A percentile compares a stretch with the other conserved stretches of the same genome.
phyloP scores from a whole-genome alignment of 2,797 vertebrate species.

The Mormyrus hasselquistii region DNA sequence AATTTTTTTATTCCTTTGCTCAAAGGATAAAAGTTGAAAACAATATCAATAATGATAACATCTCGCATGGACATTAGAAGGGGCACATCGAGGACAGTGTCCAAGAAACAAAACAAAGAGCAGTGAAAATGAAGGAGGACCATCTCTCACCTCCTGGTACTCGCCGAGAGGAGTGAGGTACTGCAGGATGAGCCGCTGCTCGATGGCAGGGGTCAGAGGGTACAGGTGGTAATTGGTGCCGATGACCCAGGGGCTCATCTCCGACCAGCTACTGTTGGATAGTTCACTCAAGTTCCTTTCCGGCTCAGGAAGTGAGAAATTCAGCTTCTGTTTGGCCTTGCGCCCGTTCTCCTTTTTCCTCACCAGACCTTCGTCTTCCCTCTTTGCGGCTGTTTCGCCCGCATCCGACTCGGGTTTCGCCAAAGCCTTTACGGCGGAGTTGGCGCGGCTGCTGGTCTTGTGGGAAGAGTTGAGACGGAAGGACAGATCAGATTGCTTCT shows the following conservation, averaged over 20 bases:
- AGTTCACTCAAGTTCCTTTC: constrained; percentile 88
- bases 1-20: not conserved
- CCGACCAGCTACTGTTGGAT: constrained; percentile 98
- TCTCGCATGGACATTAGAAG: not conserved
- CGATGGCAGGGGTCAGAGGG: constrained; percentile 89
- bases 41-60: not conserved
- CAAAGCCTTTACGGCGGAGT: constrained; percentile 68
- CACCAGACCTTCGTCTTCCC: constrained; percentile 47
- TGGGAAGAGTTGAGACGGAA: constrained; percentile 75
- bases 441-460: constrained; percentile 70
- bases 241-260: constrained; percentile 98
- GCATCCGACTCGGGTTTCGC: constrained; percentile 56
- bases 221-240: constrained; percentile 94
- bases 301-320: constrained; percentile 78
- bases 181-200: constrained; percentile 93
- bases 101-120: not conserved
- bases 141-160: constrained; percentile 85
- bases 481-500: constrained; percentile 55
- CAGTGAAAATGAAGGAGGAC: not conserved
- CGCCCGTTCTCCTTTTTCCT: constrained; percentile 72
- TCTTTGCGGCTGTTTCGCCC: constrained; percentile 45
- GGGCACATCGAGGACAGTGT: not conserved
- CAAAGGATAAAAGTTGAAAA: not conserved
- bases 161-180: constrained; percentile 95
- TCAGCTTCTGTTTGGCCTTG: constrained; percentile 85